Base-by-base conservation (phyloP, 2,888 invertebrate genomes). In the Agrilus cyanescens region DNA sequence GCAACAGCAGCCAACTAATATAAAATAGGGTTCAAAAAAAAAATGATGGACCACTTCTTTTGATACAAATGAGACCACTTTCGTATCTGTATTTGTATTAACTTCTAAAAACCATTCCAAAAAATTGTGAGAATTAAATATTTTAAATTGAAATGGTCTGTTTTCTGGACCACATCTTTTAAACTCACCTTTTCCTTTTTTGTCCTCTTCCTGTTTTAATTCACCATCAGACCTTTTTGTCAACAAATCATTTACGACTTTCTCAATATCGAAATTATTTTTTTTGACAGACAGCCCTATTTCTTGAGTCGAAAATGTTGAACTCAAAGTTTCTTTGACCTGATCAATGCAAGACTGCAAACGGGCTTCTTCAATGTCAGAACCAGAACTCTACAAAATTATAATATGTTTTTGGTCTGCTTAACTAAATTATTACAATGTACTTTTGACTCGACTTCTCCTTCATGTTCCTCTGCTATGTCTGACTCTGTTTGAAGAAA, bases 311-410 rank as follows among this genome's bases (percentile, higher is more conserved):
- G 88, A 72, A 8, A 83, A 68, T 0, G 80, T 71, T 41, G 87
- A 84, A 4, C 89, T 91, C 38, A 91, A 71, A 6, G 88, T 78
- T 60, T 81, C 80, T 45, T 82, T 78, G 30, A 94, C 74, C 59
- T 84, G 82, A 56, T 90, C 89, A 41, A 91, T 70, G 55, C 93
- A 91, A 0, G 88, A 87, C 60, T 82, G 78, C 2, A 94, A 69
- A 58, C 80, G 80, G 0, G 78, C 82, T 67, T 79, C 78, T 41
- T 86, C 82, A 2, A 79, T 61, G 46, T 85, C 83, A 36, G 72
- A 72, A 4, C 85, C 15, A 71, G 42, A 38, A n/a, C 15, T n/a
- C 15, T 33, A 33, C 13, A 33, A 33, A 33, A 33, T 3, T n/a
- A 2, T 33, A 2, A 12, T 33, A 14, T 2, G 3, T 33, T 55